Base-by-base conservation (phyloP, 2,888 invertebrate species). In the Cyaniris semiargus region DNA sequence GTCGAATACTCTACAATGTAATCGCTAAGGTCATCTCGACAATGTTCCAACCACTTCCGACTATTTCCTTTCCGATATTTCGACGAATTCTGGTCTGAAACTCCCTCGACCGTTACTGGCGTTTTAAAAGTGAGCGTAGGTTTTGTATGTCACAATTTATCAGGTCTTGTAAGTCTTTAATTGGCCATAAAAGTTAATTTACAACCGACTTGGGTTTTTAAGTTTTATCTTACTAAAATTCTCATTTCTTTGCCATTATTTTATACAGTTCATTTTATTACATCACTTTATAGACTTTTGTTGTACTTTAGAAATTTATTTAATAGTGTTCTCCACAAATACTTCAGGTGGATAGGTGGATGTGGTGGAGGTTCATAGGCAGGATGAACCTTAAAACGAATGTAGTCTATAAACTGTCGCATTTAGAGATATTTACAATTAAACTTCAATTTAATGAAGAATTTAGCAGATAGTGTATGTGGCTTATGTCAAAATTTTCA, bases 1-100 rank as follows among this genome's bases (percentile, higher is more conserved):
- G 53, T 53, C 74, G 27, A 71, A 71, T 71, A 34, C 23, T 21
- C 27, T 74, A 44, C 44, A 23, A 38, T 71, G 71, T 71, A 71
- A 74, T 74, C 74, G 53, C 31, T 48, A 74, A 74, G 53, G 74
- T 53, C 74, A 74, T 48, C 74, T 21, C 48, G 48, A 74, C 74
- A 74, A 74, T 74, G 74, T 48, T 74, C 23, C 74, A 27, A 48
- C 48, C 74, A 74, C 48, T 74, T 74, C 74, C 48, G 48, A 21
- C 48, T 53, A 27, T 74, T 74, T 74, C 74, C 74, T 53, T 48
- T 27, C 48, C 27, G 48, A 74, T 74, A 53, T 74, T 74, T 13
- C 48, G 18, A 23, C 27, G 31, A 74, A 48, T 53, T 48, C 53
- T 74, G 53, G 44, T 23, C 38, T 44, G 15, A 38, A 72, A 72